These are phyloP conservation scores for Platycheirus rosarum DNA, from an alignment of 2,888 invertebrate species.

Conservation along the genomic window DNA sequence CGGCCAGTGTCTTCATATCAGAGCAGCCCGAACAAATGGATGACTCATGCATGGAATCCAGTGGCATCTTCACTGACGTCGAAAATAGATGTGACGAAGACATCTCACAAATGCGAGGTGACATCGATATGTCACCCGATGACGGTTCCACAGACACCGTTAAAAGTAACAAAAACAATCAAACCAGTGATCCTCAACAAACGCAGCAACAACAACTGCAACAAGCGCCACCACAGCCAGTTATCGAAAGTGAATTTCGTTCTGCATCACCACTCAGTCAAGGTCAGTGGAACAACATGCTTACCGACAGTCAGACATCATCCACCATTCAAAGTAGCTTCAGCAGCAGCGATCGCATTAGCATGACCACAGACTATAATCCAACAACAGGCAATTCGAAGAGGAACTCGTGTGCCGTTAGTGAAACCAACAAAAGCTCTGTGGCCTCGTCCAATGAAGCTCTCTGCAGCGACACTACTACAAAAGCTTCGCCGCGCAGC, in stretches of 20 bases:
- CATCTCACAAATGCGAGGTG: conserved; percentile 81
- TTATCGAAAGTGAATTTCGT: conserved; percentile 70
- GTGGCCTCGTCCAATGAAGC: conserved; percentile 78
- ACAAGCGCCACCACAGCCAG: conserved; percentile 50
- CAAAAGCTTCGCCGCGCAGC: conserved; percentile 57
- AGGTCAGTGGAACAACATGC: conserved; percentile 76
- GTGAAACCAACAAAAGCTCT: conserved; percentile 78
- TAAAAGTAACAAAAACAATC: conserved; percentile 83
- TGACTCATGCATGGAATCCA: conserved; percentile 93
- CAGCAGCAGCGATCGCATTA: conserved; percentile 78
- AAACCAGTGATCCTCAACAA: conserved; percentile 69
- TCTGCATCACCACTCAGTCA: conserved; percentile 76
- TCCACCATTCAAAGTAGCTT: conserved; percentile 78
- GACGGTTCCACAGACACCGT: conserved; percentile 83
- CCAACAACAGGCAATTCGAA: conserved; percentile 80
- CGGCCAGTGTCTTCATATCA: conserved; percentile 84
- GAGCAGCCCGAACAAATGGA: conserved; percentile 85
- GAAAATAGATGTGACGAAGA: conserved; percentile 88
- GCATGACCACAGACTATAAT: conserved; percentile 77
- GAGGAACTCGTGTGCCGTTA: conserved; percentile 77
- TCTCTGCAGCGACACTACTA: conserved; percentile 75
- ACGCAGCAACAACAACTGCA: conserved; percentile 33
- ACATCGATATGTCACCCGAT: conserved; percentile 87
- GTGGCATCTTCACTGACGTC: conserved; percentile 93
- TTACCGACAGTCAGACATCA: conserved; percentile 78